These are phyloP conservation scores for Sus scrofa DNA, from an alignment of 2,113 vertebrate genomes.

Conservation along the genomic window T2T-Sscrofa CM000819.6:11905001-11905500, in stretches of 20 bases:
- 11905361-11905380: not conserved
- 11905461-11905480: not conserved
- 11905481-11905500: not conserved
- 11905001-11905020: not conserved
- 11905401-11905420: not conserved
- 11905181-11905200: no score
- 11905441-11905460: no score
- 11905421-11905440: no score
- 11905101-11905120: no score
- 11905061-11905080: not conserved
- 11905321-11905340: fast-evolving
- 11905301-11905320: not conserved
- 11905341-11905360: not conserved
- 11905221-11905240: no score
- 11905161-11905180: not conserved
- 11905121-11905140: no score
- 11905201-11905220: no score
- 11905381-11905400: not conserved
- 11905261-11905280: no score
- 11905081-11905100: not conserved
- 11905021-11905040: not conserved
- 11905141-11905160: not conserved
- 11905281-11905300: no score
- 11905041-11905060: not conserved
- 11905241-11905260: no score